phyloP scores from a whole-genome alignment of 2,113 vertebrate genomes.

The rat (Rattus norvegicus) region DNA sequence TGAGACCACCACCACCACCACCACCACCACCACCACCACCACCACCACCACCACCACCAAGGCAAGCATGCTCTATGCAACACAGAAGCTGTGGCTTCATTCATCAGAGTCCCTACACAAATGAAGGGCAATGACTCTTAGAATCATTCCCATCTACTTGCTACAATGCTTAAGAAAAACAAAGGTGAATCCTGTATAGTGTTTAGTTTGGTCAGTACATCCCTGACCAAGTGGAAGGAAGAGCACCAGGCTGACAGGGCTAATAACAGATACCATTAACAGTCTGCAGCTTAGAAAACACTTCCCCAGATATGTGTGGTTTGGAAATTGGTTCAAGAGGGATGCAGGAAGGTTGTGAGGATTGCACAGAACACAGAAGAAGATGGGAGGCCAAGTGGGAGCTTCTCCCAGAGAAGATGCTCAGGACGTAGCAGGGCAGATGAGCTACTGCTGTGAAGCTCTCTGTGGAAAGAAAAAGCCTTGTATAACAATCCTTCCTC shows the following conservation, averaged over 20 bases:
- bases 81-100: neutral
- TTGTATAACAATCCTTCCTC: neutral
- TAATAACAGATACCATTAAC: slow-evolving; percentile 55
- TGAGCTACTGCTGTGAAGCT: neutral
- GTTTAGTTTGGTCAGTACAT: slow-evolving; percentile 19
- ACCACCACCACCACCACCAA: neutral
- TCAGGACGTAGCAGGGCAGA: neutral
- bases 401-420: slow-evolving; percentile 33
- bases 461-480: slow-evolving; percentile 11
- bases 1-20: neutral
- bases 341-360: slow-evolving; percentile 55
- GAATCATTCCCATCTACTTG: neutral
- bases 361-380: slow-evolving; percentile 15
- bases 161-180: slow-evolving; percentile 46
- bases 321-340: slow-evolving; percentile 69
- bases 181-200: slow-evolving; percentile 27
- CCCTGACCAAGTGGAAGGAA: neutral
- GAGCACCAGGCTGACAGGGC: slow-evolving; percentile 13
- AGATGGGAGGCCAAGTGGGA: slow-evolving; percentile 45
- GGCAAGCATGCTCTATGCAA: neutral
- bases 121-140: neutral
- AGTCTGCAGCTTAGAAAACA: slow-evolving; percentile 51
- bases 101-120: neutral
- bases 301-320: slow-evolving; percentile 53
- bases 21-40: too few species aligned